Conservation (phyloP, 1,140 invertebrate genomes). For the Leguminivora glycinivorella region DNA sequence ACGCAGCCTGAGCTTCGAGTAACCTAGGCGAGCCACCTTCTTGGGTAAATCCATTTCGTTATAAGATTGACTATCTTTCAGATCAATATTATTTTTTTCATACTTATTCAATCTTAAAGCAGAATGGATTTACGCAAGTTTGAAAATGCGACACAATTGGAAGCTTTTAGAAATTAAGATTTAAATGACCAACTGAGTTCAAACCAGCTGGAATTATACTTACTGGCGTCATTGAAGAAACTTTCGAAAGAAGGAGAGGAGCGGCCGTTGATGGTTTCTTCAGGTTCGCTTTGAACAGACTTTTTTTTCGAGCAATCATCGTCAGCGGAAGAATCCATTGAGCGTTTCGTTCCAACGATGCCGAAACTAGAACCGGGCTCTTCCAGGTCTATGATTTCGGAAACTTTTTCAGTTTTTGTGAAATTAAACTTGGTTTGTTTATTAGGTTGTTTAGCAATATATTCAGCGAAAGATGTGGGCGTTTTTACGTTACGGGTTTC, state of each 20-base stretch:
- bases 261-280: background rate
- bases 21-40: too few relatives aligned
- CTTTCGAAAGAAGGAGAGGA: slow-evolving; percentile 27
- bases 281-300: slow-evolving; percentile 16
- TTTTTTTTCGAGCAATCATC: slow-evolving; percentile 21
- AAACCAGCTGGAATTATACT: slow-evolving; percentile 25
- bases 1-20: too few relatives aligned
- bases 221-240: slow-evolving; percentile 37
- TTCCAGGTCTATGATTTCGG: background rate
- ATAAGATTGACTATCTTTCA: too few relatives aligned
- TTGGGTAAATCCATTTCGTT: too few relatives aligned
- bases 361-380: background rate
- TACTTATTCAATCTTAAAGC: too few relatives aligned
- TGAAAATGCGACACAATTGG: too few relatives aligned
- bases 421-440: background rate
- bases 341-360: slow-evolving; percentile 28
- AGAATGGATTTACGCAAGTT: too few relatives aligned
- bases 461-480: background rate
- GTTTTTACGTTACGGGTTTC: background rate
- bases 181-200: too few relatives aligned
- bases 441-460: slow-evolving; percentile 2
- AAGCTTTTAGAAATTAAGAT: too few relatives aligned
- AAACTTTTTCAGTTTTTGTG: background rate
- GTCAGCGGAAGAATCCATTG: background rate
- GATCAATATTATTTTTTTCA: too few relatives aligned